These are phyloP conservation scores for Peromyscus californicus DNA, from an alignment of 2,113 vertebrate genomes.

Conservation along the genomic window DNA sequence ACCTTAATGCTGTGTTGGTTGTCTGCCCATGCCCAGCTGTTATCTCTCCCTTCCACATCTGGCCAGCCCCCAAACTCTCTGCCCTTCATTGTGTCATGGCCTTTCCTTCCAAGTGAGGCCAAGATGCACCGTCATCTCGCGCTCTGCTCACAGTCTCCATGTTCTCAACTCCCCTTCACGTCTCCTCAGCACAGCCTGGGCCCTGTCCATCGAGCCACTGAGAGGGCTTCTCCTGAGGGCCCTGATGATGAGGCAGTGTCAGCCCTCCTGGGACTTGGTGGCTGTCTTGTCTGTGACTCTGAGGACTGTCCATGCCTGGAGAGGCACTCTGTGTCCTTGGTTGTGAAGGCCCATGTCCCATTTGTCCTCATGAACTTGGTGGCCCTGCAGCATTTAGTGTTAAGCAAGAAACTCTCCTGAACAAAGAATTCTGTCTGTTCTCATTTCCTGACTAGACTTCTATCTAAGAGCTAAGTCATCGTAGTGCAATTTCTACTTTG, in stretches of 20 bases:
- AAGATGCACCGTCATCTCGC: not conserved
- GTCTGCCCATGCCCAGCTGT: not conserved
- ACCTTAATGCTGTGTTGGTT: not conserved
- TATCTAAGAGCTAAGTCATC: not conserved
- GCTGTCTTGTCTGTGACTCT: not conserved
- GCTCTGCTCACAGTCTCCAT: not conserved
- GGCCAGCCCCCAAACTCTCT: not conserved
- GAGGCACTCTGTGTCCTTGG: not conserved
- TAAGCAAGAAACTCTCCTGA: not conserved
- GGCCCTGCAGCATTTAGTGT: not conserved
- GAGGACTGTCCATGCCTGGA: not conserved
- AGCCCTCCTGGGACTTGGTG: not conserved
- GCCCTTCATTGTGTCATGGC: not conserved
- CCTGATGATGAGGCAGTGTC: not conserved
- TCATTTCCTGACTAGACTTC: not conserved
- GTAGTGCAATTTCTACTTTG: not conserved
- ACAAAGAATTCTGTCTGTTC: not conserved
- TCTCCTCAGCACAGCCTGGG: not conserved
- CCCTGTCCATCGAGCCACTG: not conserved
- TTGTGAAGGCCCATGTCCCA: not conserved
- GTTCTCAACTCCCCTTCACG: not conserved
- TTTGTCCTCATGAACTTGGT: not conserved
- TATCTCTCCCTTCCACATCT: not conserved
- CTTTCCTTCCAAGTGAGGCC: not conserved
- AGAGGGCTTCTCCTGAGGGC: not conserved